Evolutionary conservation across 1,140 invertebrate species (phyloP).

Genomic region (Anthonomus grandis): DNA sequence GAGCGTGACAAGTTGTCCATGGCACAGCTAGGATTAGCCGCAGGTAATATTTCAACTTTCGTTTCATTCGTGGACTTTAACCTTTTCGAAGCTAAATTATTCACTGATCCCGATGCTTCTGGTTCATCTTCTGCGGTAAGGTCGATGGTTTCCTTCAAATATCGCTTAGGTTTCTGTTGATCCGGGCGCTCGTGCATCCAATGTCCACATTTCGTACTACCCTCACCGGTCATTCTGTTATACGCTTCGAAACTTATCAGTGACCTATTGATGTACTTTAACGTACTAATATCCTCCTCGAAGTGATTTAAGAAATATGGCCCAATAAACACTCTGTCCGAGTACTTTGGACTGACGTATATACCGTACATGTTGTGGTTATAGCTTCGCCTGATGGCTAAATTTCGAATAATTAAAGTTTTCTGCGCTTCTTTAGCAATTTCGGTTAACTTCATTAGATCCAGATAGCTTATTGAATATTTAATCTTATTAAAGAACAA

Average conservation of each 20-base stretch:
- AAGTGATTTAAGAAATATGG: conserved; percentile 29
- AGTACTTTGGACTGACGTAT: conserved; percentile 33
- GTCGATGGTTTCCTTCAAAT: conserved; percentile 10
- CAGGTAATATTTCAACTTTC: neutral
- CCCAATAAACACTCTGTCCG: conserved; percentile 37
- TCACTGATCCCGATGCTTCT: neutral
- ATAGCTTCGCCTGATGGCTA: conserved; percentile 18
- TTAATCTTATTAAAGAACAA: conserved; percentile 29
- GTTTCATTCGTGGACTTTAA: neutral
- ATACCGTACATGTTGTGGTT: conserved; percentile 31
- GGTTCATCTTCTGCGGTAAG: conserved; percentile 14
- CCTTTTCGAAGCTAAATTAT: neutral
- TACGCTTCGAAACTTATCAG: conserved; percentile 31
- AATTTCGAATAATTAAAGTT: conserved; percentile 30
- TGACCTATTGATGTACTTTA: conserved; percentile 32
- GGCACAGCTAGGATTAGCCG: neutral
- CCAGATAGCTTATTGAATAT: conserved; percentile 39
- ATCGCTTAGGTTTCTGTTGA: neutral
- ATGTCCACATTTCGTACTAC: conserved; percentile 11
- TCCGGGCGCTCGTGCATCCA: conserved; percentile 26
- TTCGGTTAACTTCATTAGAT: conserved; percentile 29
- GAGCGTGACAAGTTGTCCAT: neutral
- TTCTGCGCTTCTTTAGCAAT: conserved; percentile 27
- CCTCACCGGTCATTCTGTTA: conserved; percentile 28
- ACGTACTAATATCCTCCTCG: conserved; percentile 31